Percentiles rank a stretch among this genome's conserved stretches.
Evolutionary conservation across 2,797 vertebrate genomes (phyloP).

Genomic region (Epinephelus coioides): DNA sequence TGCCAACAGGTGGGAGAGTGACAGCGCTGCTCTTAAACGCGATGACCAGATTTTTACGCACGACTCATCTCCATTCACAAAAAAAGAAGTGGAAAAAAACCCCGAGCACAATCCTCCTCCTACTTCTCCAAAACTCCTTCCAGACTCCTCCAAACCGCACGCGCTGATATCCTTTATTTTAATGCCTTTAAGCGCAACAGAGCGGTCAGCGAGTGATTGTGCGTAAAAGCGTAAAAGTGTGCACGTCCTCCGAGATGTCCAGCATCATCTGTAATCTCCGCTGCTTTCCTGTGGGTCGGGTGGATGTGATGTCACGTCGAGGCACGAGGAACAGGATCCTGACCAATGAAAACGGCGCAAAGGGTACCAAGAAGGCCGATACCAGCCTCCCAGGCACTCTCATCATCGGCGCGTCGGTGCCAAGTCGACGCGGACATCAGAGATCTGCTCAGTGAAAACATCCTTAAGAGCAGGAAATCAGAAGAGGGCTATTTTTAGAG

Average conservation of each 20-base stretch:
- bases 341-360: slow-evolving; percentile 81
- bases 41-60: slow-evolving; percentile 58
- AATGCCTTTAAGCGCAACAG: slow-evolving; percentile 12
- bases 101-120: slow-evolving; percentile 41
- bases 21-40: slow-evolving; percentile 44
- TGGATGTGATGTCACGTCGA: slow-evolving; percentile 85
- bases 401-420: slow-evolving; percentile 60
- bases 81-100: slow-evolving; percentile 15
- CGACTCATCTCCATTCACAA: slow-evolving; percentile 61
- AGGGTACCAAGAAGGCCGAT: slow-evolving; percentile 54
- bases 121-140: slow-evolving; percentile 11
- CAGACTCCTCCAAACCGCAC: slow-evolving; percentile 32
- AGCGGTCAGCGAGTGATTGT: slow-evolving; percentile 18
- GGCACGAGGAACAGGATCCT: slow-evolving; percentile 65
- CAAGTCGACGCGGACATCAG: slow-evolving; percentile 45
- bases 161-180: slow-evolving; percentile 38
- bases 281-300: slow-evolving; percentile 75
- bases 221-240: slow-evolving; percentile 55
- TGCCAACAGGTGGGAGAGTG: slow-evolving; percentile 77
- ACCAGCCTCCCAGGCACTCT: slow-evolving; percentile 53
- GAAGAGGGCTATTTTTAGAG: background rate
- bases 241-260: slow-evolving; percentile 73
- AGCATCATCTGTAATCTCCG: slow-evolving; percentile 79
- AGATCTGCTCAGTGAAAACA: slow-evolving; percentile 33
- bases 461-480: slow-evolving; percentile 16